Conservation (phyloP, 2,113 vertebrate species). For the Lasiurus borealis region DNA sequence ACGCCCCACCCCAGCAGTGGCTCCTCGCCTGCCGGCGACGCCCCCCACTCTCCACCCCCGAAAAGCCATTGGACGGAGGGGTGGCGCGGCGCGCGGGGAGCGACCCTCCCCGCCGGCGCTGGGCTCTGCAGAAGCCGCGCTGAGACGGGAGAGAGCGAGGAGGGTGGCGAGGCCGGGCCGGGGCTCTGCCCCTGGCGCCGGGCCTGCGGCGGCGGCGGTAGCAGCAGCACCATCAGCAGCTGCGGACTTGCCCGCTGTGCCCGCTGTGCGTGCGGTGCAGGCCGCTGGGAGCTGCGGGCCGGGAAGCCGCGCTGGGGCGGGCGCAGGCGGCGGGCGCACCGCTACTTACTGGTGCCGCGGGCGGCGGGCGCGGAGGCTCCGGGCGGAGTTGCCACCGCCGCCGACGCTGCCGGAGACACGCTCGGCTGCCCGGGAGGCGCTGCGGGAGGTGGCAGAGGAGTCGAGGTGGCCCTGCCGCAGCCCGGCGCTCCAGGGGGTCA, state of each 20-base stretch:
- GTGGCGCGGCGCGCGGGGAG: conserved; percentile 74
- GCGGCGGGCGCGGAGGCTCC: conserved; percentile 73
- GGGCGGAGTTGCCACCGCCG: conserved; percentile 82
- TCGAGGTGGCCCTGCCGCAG: conserved; percentile 77
- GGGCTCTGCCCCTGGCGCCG: conserved; percentile 53
- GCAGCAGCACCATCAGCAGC: not conserved
- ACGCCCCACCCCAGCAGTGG: conserved; percentile 74
- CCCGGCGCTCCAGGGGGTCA: conserved; percentile 57
- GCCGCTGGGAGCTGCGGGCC: not conserved
- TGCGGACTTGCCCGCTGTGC: not conserved
- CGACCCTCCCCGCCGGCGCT: conserved; percentile 76
- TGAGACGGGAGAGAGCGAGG: not conserved
- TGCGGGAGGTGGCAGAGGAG: conserved; percentile 82
- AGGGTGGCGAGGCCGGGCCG: not conserved
- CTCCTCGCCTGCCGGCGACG: conserved; percentile 66
- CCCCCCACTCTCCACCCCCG: conserved; percentile 67
- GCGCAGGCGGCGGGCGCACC: conserved; percentile 39
- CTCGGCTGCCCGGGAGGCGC: conserved; percentile 80
- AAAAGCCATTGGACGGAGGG: conserved; percentile 79
- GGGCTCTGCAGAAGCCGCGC: conserved; percentile 73
- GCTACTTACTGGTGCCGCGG: conserved; percentile 85
- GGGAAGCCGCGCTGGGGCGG: conserved; percentile 27
- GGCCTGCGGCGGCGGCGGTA: not conserved
- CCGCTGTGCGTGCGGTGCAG: not conserved
- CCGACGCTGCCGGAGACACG: conserved; percentile 86